A percentile compares a stretch with the other conserved stretches of the same genome.
These are phyloP conservation scores for Arrhamphus sclerolepis DNA, from an alignment of 2,797 vertebrate genomes.

Conservation along the genomic window DNA sequence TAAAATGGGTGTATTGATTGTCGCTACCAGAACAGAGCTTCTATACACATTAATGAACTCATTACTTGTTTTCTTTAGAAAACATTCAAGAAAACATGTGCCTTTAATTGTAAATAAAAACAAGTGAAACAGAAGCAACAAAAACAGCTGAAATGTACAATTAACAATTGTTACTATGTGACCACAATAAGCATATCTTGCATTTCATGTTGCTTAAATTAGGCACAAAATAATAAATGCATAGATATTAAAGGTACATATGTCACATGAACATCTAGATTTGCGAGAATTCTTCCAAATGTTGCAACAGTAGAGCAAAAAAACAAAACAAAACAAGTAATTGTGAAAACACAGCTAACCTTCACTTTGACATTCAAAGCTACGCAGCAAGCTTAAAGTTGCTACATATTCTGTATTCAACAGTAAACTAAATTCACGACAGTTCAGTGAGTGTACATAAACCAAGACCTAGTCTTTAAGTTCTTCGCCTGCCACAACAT, in stretches of 20 bases:
- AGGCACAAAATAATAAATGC: slow-evolving; percentile 60
- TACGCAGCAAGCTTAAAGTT: slow-evolving; percentile 7
- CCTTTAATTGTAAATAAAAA: slow-evolving; percentile 1
- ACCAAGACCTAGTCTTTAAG: neutral
- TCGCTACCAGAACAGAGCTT: no score
- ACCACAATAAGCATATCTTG: neutral
- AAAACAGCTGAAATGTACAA: slow-evolving; percentile 19
- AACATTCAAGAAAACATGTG: neutral
- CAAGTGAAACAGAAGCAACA: slow-evolving; percentile 14
- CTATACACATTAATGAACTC: no score
- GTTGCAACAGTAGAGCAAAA: no score
- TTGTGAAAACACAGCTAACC: neutral
- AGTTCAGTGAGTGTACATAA: neutral
- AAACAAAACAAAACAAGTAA: no score
- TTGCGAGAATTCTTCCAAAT: neutral
- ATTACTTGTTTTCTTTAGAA: neutral
- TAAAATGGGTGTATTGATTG: no score
- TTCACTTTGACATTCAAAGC: slow-evolving; percentile 3
- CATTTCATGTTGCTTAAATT: slow-evolving; percentile 21
- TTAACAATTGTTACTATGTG: slow-evolving; percentile 7
- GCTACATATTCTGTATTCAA: slow-evolving; percentile 13
- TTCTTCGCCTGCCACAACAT: slow-evolving; percentile 24
- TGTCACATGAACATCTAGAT: slow-evolving; percentile 16
- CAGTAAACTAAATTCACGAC: neutral
- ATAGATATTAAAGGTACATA: slow-evolving; percentile 38